A percentile compares a stretch with the other conserved stretches of the same genome.
phyloP scores from a whole-genome alignment of 2,888 invertebrate species.

The Thysanoteuthis rhombus region DNA sequence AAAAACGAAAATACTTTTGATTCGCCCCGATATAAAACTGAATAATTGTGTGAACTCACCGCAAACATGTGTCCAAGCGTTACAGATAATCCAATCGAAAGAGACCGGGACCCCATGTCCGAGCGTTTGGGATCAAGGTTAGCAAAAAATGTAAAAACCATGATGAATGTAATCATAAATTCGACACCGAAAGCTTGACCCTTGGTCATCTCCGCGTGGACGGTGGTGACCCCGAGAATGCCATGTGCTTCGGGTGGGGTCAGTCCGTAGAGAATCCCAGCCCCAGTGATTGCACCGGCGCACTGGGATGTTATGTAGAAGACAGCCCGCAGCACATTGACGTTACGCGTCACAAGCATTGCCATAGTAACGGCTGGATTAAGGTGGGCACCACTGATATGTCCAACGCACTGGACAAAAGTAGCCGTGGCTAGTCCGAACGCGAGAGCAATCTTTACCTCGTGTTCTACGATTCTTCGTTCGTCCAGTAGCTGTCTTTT shows the following conservation, averaged over 20 bases:
- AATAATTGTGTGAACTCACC: neutral
- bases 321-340: conserved; percentile 78
- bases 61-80: conserved; percentile 64
- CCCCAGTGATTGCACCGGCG: conserved; percentile 91
- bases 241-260: conserved; percentile 83
- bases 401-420: conserved; percentile 83
- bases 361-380: conserved; percentile 69
- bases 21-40: no score
- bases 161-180: conserved; percentile 84
- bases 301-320: conserved; percentile 90
- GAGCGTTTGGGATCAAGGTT: conserved; percentile 84
- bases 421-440: conserved; percentile 89
- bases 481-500: conserved; percentile 15
- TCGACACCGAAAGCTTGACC: conserved; percentile 86
- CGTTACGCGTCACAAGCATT: conserved; percentile 82
- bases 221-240: conserved; percentile 68
- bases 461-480: conserved; percentile 46
- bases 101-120: conserved; percentile 82
- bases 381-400: conserved; percentile 78
- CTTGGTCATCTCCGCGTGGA: conserved; percentile 39
- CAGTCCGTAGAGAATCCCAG: conserved; percentile 85
- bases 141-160: conserved; percentile 84
- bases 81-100: conserved; percentile 89
- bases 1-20: no score
- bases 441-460: conserved; percentile 82